A percentile compares a stretch with the other conserved stretches of the same genome.
These are phyloP conservation scores for Bombus pyrosoma DNA, from an alignment of 1,140 invertebrate species.

Conservation along the genomic window DNA sequence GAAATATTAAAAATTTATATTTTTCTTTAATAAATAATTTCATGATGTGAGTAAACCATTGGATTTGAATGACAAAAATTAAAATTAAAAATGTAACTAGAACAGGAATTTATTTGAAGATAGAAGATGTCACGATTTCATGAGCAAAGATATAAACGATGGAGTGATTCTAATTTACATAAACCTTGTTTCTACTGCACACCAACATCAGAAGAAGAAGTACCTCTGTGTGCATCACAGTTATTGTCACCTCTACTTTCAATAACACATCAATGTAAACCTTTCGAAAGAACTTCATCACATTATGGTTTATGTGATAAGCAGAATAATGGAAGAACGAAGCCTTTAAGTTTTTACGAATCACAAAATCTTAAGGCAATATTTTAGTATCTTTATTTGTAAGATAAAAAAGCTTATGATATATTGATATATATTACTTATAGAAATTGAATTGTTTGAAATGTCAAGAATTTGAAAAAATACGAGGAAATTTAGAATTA, in stretches of 20 bases:
- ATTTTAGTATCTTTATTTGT: not conserved
- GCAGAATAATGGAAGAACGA: not conserved
- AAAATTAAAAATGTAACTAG: not conserved
- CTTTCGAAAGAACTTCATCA: not conserved
- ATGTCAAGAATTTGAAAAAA: constrained; percentile 16
- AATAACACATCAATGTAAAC: not conserved
- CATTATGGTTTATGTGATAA: not conserved
- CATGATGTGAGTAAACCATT: not conserved
- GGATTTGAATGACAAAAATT: not conserved
- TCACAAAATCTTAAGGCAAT: constrained; percentile 6
- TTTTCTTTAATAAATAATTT: not conserved
- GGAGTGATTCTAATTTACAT: constrained; percentile 10
- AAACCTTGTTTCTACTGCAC: not conserved
- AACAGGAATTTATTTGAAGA: not conserved
- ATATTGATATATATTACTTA: not conserved
- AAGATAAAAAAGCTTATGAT: not conserved
- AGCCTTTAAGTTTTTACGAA: not conserved
- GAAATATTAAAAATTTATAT: not conserved
- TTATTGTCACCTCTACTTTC: not conserved
- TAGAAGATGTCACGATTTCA: constrained; percentile 24
- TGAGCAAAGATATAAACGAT: constrained; percentile 2
- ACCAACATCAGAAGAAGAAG: constrained; percentile 12
- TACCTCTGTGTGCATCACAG: not conserved
- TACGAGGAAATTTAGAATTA: constrained; percentile 53
- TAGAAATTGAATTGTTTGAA: not conserved